Conservation (phyloP, 2,797 vertebrate species). For the Typhlichthys subterraneus region DNA sequence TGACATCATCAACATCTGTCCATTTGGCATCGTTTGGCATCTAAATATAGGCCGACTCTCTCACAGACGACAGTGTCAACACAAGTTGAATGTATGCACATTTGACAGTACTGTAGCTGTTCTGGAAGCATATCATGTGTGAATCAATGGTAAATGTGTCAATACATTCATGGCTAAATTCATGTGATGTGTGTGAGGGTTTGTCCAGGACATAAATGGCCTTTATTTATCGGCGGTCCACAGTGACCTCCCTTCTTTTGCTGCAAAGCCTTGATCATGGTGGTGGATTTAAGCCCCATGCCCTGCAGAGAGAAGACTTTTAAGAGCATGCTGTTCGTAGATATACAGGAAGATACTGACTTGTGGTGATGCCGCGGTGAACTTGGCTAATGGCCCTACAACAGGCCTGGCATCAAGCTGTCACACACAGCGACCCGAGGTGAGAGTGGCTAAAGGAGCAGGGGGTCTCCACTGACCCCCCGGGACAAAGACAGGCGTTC, state of each 20-base stretch:
- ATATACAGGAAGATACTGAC: slow-evolving; percentile 8
- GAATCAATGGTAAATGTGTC: no score
- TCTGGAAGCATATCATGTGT: neutral
- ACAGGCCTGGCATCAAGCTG: slow-evolving; percentile 47
- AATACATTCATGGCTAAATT: no score
- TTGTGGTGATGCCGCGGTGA: slow-evolving; percentile 43
- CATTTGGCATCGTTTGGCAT: slow-evolving; percentile 10
- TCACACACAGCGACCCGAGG: slow-evolving; percentile 24
- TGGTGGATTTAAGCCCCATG: slow-evolving; percentile 18
- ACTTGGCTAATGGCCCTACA: slow-evolving; percentile 65
- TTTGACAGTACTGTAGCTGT: neutral
- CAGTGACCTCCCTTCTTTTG: neutral
- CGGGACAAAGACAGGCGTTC: no score
- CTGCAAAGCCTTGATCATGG: slow-evolving; percentile 5
- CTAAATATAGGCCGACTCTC: slow-evolving; percentile 33
- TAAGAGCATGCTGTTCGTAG: slow-evolving; percentile 54
- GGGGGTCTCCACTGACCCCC: no score
- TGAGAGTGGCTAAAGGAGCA: slow-evolving; percentile 19
- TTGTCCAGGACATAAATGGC: neutral
- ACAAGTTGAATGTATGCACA: slow-evolving; percentile 13
- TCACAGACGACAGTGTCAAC: slow-evolving; percentile 16
- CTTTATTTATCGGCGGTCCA: neutral
- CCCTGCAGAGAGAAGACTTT: slow-evolving; percentile 37
- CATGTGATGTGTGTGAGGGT: neutral
- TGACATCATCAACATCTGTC: slow-evolving; percentile 32